A percentile compares a stretch with the other conserved stretches of the same genome.
Conservation (phyloP, 2,888 invertebrate genomes). For the Acrobasis repandana region DNA sequence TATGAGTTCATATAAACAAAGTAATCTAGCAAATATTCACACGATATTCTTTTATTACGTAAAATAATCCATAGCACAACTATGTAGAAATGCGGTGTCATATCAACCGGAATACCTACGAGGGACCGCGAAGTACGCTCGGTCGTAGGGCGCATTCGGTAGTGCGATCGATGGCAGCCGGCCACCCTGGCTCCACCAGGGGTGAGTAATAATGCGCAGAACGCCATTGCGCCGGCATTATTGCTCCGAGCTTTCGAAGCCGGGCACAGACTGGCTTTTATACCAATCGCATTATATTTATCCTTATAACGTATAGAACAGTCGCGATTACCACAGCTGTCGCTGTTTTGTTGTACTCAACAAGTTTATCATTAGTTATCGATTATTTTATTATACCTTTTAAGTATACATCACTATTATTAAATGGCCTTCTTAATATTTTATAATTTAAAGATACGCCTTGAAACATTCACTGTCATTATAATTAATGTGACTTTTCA, state of each 20-base stretch:
- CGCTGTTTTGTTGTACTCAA: not conserved
- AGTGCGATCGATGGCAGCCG: constrained; percentile 60
- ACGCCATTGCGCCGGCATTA: constrained; percentile 55
- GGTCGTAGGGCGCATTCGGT: constrained; percentile 47
- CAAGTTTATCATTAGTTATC: constrained; percentile 8
- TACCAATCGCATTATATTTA: constrained; percentile 39
- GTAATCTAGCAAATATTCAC: too few species aligned
- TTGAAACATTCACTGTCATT: not conserved
- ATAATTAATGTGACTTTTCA: too few species aligned
- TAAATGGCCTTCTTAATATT: not conserved
- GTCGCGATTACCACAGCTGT: constrained; percentile 2
- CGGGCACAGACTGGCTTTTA: constrained; percentile 38
- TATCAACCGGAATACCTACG: constrained; percentile 27
- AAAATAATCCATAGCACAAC: constrained; percentile 12
- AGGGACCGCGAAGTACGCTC: constrained; percentile 34
- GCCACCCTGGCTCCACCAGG: constrained; percentile 47
- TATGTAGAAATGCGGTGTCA: constrained; percentile 25
- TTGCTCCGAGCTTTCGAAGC: constrained; percentile 33
- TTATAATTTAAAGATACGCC: not conserved
- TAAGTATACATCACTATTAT: too few species aligned
- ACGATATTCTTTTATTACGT: constrained; percentile 6
- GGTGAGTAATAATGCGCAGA: constrained; percentile 58
- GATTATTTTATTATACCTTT: not conserved
- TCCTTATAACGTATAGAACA: constrained; percentile 31
- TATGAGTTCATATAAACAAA: too few species aligned